Percentiles rank a stretch among this genome's conserved stretches.
phyloP scores from a whole-genome alignment of 2,113 vertebrate species.

The Caloenas nicobarica region DNA sequence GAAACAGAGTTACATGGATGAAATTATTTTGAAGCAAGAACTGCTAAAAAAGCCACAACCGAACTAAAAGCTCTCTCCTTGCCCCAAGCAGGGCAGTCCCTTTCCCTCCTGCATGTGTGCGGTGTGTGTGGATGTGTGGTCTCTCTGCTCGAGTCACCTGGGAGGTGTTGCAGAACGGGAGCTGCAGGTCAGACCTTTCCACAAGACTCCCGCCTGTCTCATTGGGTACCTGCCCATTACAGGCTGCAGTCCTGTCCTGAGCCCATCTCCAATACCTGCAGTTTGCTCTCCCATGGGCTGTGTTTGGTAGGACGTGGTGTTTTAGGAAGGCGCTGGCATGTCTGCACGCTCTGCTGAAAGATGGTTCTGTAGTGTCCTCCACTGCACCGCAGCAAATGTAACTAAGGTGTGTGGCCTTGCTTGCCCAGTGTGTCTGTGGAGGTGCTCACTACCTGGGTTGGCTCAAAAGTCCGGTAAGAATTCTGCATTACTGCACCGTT shows the following conservation, averaged over 20 bases:
- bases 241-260: background rate
- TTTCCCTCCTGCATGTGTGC: background rate
- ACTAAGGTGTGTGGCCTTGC: rapidly evolving
- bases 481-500: background rate
- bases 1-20: background rate
- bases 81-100: background rate
- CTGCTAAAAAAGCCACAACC: background rate
- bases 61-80: background rate
- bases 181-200: background rate
- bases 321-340: background rate
- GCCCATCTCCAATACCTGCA: background rate
- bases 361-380: background rate
- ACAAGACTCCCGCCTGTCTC: background rate
- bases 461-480: background rate
- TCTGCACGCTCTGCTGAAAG: background rate
- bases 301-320: background rate
- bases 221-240: background rate
- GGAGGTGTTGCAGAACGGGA: background rate
- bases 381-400: background rate
- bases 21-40: background rate
- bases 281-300: background rate
- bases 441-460: background rate
- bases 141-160: background rate
- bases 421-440: background rate
- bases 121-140: background rate